Evolutionary conservation across 2,888 invertebrate species (phyloP).

Genomic region (Diloba caeruleocephala): DNA sequence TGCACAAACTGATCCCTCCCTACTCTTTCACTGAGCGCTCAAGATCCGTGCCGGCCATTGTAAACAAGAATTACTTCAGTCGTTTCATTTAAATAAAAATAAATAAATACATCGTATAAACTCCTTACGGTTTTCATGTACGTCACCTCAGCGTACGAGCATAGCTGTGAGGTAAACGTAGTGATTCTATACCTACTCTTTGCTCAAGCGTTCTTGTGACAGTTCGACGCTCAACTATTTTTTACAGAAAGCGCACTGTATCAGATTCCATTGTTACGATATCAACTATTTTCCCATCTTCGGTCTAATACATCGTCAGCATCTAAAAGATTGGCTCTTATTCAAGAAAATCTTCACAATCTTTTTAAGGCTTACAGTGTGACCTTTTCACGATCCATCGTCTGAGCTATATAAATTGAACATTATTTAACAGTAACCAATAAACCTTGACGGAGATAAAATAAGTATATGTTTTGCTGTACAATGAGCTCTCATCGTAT

Average conservation of each 20-base stretch:
- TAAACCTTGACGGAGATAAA: constrained; percentile 44
- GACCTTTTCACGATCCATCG: constrained; percentile 12
- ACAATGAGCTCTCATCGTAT: constrained; percentile 13
- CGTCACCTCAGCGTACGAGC: too few species aligned
- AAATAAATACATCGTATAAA: too few species aligned
- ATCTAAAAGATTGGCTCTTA: constrained; percentile 26
- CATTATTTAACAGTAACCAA: constrained; percentile 1
- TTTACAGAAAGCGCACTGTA: constrained; percentile 38
- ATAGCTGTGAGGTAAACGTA: too few species aligned
- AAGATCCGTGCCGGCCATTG: too few species aligned
- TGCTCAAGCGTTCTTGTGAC: constrained; percentile 26
- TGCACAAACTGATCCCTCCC: too few species aligned
- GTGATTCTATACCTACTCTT: too few species aligned
- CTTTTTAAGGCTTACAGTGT: constrained; percentile 5
- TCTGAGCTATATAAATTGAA: constrained; percentile 8
- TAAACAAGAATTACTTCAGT: too few species aligned
- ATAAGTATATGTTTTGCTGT: constrained; percentile 41
- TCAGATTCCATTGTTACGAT: constrained; percentile 32
- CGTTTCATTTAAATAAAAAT: too few species aligned
- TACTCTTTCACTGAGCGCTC: too few species aligned
- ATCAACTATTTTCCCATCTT: constrained; percentile 31
- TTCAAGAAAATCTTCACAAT: constrained; percentile 29
- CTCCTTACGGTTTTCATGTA: too few species aligned
- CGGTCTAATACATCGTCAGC: constrained; percentile 32
- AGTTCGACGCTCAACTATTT: constrained; percentile 18